Percentiles rank a stretch among this genome's conserved stretches.
Evolutionary conservation across 2,888 invertebrate species (phyloP).

Genomic region (Plebejus argus): DNA sequence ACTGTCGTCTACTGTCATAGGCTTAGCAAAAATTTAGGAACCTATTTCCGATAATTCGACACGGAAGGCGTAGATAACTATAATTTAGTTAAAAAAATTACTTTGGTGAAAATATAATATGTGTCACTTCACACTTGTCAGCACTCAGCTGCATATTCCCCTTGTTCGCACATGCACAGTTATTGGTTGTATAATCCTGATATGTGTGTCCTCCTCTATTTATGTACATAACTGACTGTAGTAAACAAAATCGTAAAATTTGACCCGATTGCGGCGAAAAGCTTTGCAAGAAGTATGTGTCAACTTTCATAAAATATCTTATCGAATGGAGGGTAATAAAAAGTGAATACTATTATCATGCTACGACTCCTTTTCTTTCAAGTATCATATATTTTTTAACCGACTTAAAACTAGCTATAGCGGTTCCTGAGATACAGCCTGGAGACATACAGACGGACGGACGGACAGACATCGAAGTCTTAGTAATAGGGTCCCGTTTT

Average conservation of each 20-base stretch:
- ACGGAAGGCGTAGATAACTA: no score
- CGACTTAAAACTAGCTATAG: no score
- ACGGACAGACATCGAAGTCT: no score
- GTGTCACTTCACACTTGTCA: no score
- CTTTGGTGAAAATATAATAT: neutral
- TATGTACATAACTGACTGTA: slow-evolving; percentile 1
- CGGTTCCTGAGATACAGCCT: no score
- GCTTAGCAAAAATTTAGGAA: no score
- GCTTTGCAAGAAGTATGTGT: neutral
- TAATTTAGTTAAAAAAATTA: no score
- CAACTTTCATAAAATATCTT: slow-evolving; percentile 7
- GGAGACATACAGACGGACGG: no score
- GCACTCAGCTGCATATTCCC: neutral
- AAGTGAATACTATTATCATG: neutral
- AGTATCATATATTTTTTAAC: no score
- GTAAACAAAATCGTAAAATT: slow-evolving; percentile 25
- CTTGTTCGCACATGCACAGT: neutral
- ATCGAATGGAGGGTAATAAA: neutral
- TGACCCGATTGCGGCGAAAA: neutral
- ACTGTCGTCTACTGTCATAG: no score
- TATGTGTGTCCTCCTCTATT: neutral
- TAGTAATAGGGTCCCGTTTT: no score
- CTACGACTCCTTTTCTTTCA: neutral
- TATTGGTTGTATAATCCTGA: neutral
- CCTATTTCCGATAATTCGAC: no score